Evolutionary conservation across 2,797 vertebrate species (phyloP).

Genomic region (Anniella stebbinsi): DNA sequence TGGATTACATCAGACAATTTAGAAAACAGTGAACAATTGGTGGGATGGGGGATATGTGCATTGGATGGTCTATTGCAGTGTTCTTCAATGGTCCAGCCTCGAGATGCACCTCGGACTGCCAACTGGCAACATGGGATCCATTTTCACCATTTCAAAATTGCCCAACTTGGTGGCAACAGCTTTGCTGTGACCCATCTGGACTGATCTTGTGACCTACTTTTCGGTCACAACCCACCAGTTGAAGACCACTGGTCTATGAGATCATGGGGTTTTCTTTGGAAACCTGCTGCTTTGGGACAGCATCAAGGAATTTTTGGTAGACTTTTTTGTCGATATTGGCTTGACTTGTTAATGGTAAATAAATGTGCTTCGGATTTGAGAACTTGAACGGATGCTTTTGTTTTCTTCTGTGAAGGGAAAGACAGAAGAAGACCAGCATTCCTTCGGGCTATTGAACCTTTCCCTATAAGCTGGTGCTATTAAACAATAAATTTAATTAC

Average conservation of each 20-base stretch:
- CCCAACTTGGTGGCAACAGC: too few species aligned
- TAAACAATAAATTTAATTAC: conserved; percentile 64
- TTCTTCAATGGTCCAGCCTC: too few species aligned
- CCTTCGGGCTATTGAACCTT: conserved; percentile 51
- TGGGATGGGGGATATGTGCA: too few species aligned
- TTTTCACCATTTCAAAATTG: too few species aligned
- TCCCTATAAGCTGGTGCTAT: conserved; percentile 45
- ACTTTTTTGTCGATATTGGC: background rate
- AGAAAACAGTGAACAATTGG: background rate
- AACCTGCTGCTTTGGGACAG: background rate
- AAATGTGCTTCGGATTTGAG: background rate
- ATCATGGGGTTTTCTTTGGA: background rate
- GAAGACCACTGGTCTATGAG: too few species aligned
- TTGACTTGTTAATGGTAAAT: background rate
- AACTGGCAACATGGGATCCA: too few species aligned
- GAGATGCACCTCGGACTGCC: too few species aligned
- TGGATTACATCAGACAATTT: background rate
- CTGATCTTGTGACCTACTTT: too few species aligned
- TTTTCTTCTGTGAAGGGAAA: background rate
- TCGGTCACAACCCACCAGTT: too few species aligned
- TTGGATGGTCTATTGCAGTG: too few species aligned
- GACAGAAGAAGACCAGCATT: background rate
- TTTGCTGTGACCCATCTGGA: too few species aligned
- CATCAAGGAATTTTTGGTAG: background rate
- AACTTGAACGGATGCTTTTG: background rate